Conservation (phyloP, 2,888 invertebrate species). For the Glomeris marginata region DNA sequence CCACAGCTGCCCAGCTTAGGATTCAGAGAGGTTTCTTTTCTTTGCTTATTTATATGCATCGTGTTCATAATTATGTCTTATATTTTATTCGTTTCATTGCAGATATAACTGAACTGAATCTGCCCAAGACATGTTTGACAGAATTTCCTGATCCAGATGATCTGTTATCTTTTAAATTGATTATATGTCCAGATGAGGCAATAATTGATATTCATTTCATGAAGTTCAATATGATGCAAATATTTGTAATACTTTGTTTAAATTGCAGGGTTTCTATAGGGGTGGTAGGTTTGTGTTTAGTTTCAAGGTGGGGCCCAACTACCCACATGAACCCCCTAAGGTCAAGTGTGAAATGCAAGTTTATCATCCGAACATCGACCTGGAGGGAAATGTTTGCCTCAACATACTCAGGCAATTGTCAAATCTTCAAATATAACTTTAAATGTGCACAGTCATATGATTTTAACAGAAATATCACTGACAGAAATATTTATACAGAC, state of each 20-base stretch:
- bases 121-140: constrained; percentile 91
- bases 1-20: constrained; percentile 90
- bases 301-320: constrained; percentile 94
- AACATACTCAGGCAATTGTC: constrained; percentile 57
- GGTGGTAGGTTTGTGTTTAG: constrained; percentile 89
- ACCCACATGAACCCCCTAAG: constrained; percentile 96
- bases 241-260: background rate
- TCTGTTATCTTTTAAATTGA: constrained; percentile 84
- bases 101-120: constrained; percentile 94
- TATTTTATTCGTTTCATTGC: too few species aligned
- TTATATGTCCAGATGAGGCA: constrained; percentile 91
- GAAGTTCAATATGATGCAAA: background rate
- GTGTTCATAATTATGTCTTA: constrained; percentile 18
- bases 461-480: too few species aligned
- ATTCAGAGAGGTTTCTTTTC: constrained; percentile 75
- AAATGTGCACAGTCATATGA: too few species aligned
- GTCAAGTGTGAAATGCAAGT: constrained; percentile 96
- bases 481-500: too few species aligned
- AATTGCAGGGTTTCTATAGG: constrained; percentile 68
- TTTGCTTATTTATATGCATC: constrained; percentile 3
- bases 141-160: constrained; percentile 96
- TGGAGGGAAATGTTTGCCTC: constrained; percentile 93
- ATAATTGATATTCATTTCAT: constrained; percentile 16
- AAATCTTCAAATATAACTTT: too few species aligned
- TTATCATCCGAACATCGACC: constrained; percentile 96